Percentiles rank a stretch among this genome's conserved stretches.
These are phyloP conservation scores for Aricia artaxerxes DNA, from an alignment of 2,888 invertebrate genomes.

Conservation along the genomic window DNA sequence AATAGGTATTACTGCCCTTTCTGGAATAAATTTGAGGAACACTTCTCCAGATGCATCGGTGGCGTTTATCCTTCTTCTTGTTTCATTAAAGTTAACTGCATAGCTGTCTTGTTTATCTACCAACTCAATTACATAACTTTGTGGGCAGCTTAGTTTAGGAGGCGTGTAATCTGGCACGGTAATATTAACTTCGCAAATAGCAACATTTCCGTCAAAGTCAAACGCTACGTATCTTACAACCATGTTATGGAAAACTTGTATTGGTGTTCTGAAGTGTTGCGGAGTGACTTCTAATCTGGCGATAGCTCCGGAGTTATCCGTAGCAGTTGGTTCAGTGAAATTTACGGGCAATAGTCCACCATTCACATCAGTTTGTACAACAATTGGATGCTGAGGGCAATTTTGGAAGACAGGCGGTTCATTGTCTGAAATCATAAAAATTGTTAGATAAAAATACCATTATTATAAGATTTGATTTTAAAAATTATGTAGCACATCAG, in stretches of 20 bases:
- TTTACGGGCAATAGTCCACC: constrained; percentile 95
- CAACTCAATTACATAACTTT: constrained; percentile 95
- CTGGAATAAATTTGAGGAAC: constrained; percentile 89
- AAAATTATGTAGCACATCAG: background rate
- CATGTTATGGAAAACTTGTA: constrained; percentile 93
- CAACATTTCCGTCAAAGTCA: constrained; percentile 98
- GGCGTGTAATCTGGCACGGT: constrained; percentile 96
- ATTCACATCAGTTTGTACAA: constrained; percentile 92
- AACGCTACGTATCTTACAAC: constrained; percentile 97
- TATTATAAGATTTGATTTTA: background rate
- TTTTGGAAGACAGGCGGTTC: constrained; percentile 98
- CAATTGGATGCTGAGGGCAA: constrained; percentile 95
- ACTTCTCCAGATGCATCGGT: constrained; percentile 95
- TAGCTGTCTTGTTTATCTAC: constrained; percentile 95
- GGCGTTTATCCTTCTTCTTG: constrained; percentile 89
- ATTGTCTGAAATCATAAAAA: constrained; percentile 83
- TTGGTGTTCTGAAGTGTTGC: constrained; percentile 92
- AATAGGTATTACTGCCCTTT: constrained; percentile 90
- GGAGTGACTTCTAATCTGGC: constrained; percentile 96
- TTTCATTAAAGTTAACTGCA: constrained; percentile 94
- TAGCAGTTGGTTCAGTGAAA: constrained; percentile 95
- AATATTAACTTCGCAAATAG: constrained; percentile 97
- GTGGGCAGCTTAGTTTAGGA: constrained; percentile 93
- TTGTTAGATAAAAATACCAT: constrained; percentile 17
- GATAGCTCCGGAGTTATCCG: constrained; percentile 97